Conservation (phyloP, 2,888 invertebrate genomes). For the Notodonta ziczac region DNA sequence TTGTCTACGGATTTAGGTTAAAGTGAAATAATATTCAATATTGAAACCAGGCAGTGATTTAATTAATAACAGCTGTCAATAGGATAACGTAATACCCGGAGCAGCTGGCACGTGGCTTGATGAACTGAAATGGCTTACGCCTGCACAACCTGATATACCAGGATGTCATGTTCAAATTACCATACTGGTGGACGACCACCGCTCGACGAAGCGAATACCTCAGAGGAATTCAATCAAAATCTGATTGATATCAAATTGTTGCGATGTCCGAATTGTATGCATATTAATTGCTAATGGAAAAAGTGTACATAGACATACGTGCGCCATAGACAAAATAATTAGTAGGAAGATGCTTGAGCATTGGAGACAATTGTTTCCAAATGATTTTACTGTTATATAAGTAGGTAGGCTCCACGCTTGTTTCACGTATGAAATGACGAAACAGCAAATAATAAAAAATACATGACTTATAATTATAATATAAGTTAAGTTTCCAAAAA, state of each 20-base stretch:
- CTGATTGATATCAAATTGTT: conserved; percentile 17
- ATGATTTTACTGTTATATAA: too few relatives aligned
- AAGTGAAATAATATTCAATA: not conserved
- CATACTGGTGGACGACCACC: conserved; percentile 20
- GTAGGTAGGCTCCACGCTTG: too few relatives aligned
- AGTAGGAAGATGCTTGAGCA: too few relatives aligned
- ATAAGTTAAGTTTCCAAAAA: too few relatives aligned
- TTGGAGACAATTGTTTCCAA: too few relatives aligned
- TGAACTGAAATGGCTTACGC: conserved; percentile 24
- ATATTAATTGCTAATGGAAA: not conserved
- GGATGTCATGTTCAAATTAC: conserved; percentile 35
- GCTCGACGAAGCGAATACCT: conserved; percentile 16
- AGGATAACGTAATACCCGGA: conserved; percentile 9
- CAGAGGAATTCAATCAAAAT: conserved; percentile 29
- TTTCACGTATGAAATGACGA: too few relatives aligned
- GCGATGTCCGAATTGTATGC: conserved; percentile 10
- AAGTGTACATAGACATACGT: too few relatives aligned
- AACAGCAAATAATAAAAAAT: too few relatives aligned
- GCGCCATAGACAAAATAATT: too few relatives aligned
- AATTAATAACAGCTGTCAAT: conserved; percentile 13
- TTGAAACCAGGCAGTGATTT: conserved; percentile 9
- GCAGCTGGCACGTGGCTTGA: conserved; percentile 12
- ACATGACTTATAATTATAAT: too few relatives aligned
- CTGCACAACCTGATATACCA: conserved; percentile 31
- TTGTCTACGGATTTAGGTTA: too few relatives aligned